Base-by-base conservation (phyloP, 2,113 vertebrate species). In the Gambusia holbrooki region DNA sequence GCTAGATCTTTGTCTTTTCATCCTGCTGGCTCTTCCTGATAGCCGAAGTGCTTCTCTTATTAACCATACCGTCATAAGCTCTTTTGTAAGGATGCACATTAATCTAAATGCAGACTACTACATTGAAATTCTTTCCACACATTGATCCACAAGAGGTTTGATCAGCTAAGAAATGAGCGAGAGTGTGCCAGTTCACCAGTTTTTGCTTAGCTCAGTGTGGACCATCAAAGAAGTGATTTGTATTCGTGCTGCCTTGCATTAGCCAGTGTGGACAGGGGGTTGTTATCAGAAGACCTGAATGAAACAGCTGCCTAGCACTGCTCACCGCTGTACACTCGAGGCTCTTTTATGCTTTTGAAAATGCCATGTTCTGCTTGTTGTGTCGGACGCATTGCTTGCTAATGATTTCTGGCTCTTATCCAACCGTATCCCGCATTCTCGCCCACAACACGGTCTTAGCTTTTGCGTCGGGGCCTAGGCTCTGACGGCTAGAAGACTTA, bases 251-350 rank as follows among this genome's bases (percentile, higher is more conserved):
- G 86, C 74, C 67, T 69, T 79, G 78, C 73, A 73, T 58, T 80
- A 35, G 72, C 85, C 84, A 84, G 73, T 91, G 88, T 89, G 84
- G 83, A 89, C 84, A 79, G 74, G 78, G 51, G 84, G 81, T 83
- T 90, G 89, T 93, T 93, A 92, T 93, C 89, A 79, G 87, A 89
- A 81, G 80, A 71, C 62, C 84, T 92, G 89, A 92, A 92, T 92
- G 89, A 93, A 93, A 92, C 90, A 93, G 90, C 91, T 90, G 89
- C 90, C 81, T 63, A 51, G 81, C 78, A 74, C 84, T 87, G 81
- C 72, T 83, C 77, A 68, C 77, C 77, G 17, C 30, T 1, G 76
- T 81, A 79, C 80, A 27, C 71, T 70, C 89, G 75, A 77, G 84
- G 86, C 85, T 86, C 83, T 92, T 84, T 88, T 66, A 67, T 27